A percentile compares a stretch with the other conserved stretches of the same genome.
phyloP scores from a whole-genome alignment of 2,888 invertebrate genomes.

The Drosophila meridionalis region DNA sequence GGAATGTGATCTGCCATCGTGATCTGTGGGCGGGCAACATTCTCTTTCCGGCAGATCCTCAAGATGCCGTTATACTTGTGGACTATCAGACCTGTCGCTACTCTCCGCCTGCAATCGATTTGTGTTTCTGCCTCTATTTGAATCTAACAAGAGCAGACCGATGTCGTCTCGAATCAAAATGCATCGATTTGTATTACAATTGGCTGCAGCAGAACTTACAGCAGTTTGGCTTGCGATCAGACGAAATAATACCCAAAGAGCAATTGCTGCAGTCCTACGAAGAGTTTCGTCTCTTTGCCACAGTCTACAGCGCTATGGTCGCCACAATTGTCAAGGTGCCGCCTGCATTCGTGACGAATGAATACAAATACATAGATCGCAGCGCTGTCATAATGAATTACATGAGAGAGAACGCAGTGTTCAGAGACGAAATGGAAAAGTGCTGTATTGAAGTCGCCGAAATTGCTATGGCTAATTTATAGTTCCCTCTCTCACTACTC shows the following conservation, averaged over 20 bases:
- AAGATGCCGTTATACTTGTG: conserved; percentile 69
- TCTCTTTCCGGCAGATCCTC: conserved; percentile 59
- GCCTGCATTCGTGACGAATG: conserved; percentile 62
- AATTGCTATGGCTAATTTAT: conserved; percentile 36
- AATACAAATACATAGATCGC: conserved; percentile 70
- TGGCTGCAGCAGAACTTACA: conserved; percentile 73
- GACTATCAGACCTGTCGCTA: conserved; percentile 84
- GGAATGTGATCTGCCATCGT: conserved; percentile 86
- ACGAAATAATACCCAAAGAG: conserved; percentile 38
- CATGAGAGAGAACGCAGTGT: conserved; percentile 55
- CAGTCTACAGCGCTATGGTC: conserved; percentile 69
- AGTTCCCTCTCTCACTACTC: neutral
- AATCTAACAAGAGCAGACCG: conserved; percentile 59
- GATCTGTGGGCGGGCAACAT: conserved; percentile 84
- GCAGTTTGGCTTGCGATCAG: conserved; percentile 63
- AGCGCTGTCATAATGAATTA: conserved; percentile 34
- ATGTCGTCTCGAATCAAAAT: conserved; percentile 46
- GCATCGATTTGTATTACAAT: conserved; percentile 71
- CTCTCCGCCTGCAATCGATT: conserved; percentile 81
- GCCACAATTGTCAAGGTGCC: conserved; percentile 74
- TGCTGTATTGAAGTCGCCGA: conserved; percentile 58
- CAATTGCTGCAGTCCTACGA: conserved; percentile 70
- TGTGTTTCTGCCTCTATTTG: conserved; percentile 78
- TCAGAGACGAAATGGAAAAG: conserved; percentile 48
- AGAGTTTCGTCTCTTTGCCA: conserved; percentile 73